Conservation (phyloP, 2,888 invertebrate species). For the Rapana venosa region DNA sequence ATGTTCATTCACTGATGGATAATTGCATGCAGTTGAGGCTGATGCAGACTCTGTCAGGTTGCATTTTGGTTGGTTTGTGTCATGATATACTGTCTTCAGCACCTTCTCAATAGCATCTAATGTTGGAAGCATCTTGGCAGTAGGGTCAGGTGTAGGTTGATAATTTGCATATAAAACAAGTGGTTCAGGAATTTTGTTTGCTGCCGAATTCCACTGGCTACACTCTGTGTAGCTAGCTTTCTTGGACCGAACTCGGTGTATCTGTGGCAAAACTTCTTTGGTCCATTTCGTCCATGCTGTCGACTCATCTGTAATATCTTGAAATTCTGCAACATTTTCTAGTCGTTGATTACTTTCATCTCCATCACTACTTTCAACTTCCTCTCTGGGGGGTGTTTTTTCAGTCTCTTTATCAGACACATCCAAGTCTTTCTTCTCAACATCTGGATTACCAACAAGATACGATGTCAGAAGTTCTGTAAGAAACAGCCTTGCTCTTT, state of each 20-base stretch:
- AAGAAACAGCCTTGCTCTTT: conserved; percentile 41
- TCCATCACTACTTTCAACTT: not conserved
- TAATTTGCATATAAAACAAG: conserved; percentile 45
- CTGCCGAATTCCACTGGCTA: conserved; percentile 2
- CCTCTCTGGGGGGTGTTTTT: not conserved
- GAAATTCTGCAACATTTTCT: not conserved
- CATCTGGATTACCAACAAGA: not conserved
- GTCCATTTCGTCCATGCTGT: conserved; percentile 38
- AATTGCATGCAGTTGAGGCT: not conserved
- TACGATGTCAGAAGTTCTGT: conserved; percentile 39
- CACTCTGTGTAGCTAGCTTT: not conserved
- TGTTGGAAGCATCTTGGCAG: conserved; percentile 35
- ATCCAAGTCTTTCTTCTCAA: conserved; percentile 21
- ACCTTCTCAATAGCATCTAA: conserved; percentile 43
- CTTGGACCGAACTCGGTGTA: conserved; percentile 35
- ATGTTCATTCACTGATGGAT: not conserved
- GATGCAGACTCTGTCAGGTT: not conserved
- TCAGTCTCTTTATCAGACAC: not conserved
- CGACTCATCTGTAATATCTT: not conserved
- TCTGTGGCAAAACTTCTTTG: conserved; percentile 26
- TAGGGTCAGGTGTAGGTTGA: conserved; percentile 35
- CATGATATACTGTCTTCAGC: conserved; percentile 42
- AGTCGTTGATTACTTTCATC: not conserved
- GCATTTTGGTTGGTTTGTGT: not conserved
- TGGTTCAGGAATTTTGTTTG: conserved; percentile 44